Evolutionary conservation across 2,113 vertebrate species (phyloP), one percentile per base, ranked within the genome.

Genomic region (Sinosuthora webbiana): DNA sequence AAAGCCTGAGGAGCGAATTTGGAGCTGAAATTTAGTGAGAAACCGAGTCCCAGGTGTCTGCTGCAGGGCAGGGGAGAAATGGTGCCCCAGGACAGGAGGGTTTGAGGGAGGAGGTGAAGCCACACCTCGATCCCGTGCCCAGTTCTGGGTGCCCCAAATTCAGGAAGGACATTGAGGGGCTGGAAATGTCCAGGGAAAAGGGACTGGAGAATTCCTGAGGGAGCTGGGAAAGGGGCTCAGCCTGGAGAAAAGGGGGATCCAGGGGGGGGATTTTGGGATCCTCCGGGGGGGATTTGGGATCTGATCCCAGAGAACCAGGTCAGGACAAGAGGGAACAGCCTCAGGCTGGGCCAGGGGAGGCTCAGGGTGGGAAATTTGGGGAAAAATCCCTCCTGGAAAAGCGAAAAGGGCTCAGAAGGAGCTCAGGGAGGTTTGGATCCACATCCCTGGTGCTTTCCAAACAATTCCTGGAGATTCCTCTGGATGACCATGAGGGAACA

Each of bases 41-140:
- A 52, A 3, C 0, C 3, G 9, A 37, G 5, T 25, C 6, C 14
- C 1, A 3, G 18, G 10, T 16, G 39, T 42, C 2, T 28, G 60
- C 15, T 25, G 5, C 2, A 21, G 24, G 15, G 30, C 11, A 65
- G 39, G n/a, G 25, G 37, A 22, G 27, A n/a, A 79, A 52, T 20
- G 3, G 19, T 15, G 10, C 5, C 21, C 28, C 15, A 22, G 30
- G 45, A 4, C 8, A 42, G 67, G 50, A 62, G 45, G 42, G 9
- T 37, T 15, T 52, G 42, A 71, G 28, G 62, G 16, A 67, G n/a
- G 59, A 71, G 45, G 31, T 52, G 45, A 52, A 35, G 80, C 15
- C 37, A 31, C 20, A 13, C 20, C 45, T 44, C 0, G 3, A 13
- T 31, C 13, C 31, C 1, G 5, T 31, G 25, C 8, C 80, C 45